Percentiles rank a stretch among this genome's conserved stretches.
phyloP scores from a whole-genome alignment of 2,888 invertebrate species.

The Andrena hattorfiana region DNA sequence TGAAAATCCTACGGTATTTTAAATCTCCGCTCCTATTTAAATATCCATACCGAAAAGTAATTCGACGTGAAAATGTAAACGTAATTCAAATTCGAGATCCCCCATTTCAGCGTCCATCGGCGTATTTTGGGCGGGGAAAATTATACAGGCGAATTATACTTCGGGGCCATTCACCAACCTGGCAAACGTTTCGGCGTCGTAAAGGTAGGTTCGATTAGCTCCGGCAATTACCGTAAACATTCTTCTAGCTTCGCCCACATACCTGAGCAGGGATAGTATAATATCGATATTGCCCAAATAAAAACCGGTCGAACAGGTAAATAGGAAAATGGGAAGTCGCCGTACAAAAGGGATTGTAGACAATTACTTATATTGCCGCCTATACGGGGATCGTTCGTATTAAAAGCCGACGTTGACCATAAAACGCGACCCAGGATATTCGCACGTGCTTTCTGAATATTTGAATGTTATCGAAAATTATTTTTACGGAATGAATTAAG shows the following conservation, averaged over 20 bases:
- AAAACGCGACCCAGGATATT: not conserved
- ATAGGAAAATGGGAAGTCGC: slow-evolving; percentile 18
- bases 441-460: not conserved
- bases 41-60: too few relatives aligned
- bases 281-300: slow-evolving; percentile 40
- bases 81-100: not conserved
- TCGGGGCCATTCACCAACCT: not conserved
- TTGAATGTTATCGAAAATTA: not conserved
- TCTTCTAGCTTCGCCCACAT: slow-evolving; percentile 45
- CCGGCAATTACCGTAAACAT: slow-evolving; percentile 53
- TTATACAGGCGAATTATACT: slow-evolving; percentile 22
- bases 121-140: slow-evolving; percentile 19
- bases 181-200: slow-evolving; percentile 15
- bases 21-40: too few relatives aligned
- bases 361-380: slow-evolving; percentile 33
- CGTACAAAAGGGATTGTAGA: slow-evolving; percentile 35
- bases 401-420: not conserved
- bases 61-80: too few relatives aligned
- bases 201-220: slow-evolving; percentile 51
- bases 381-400: not conserved
- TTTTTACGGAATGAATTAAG: not conserved
- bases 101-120: not conserved
- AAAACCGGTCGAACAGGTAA: slow-evolving; percentile 47
- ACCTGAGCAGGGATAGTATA: slow-evolving; percentile 41
- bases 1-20: too few relatives aligned